Base-by-base conservation (phyloP, 2,113 vertebrate species). In the Enhydra lutris region DNA sequence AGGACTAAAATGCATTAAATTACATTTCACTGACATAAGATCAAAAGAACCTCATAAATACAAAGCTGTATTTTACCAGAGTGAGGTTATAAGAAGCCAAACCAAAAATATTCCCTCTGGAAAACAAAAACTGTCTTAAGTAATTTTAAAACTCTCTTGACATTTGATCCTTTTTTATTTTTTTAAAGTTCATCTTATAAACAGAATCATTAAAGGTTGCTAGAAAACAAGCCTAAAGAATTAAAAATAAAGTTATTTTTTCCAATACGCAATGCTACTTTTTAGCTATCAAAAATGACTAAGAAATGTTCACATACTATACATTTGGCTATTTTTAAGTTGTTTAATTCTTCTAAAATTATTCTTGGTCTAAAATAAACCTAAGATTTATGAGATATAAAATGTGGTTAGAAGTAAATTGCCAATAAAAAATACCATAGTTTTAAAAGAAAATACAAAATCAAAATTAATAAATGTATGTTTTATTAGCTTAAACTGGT, bases 101-200 rank as follows among this genome's bases (percentile, higher is more conserved):
- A 79, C 26, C 0, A 17, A 96, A 95, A 90, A 63, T 73, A 97
- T 42, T 93, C 94, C 69, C 80, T 73, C 17, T 92, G 79, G 94
- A 97, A 96, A 95, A 94, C 79, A 95, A 88, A 92, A 92, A 85
- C 59, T 74, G 23, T 91, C 87, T 94, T 57, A 96, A 89, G 34
- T 93, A 90, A 98, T 90, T 94, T 93, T 78, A 95, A 97, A 98
- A 96, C 69, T 94, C 92, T 97, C 94, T 93, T 96, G 79, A 97
- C 50, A 95, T 89, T 91, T 92, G 76, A 97, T 67, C 34, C 63
- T 83, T 88, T 95, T 78, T 31, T 42, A 80, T 71, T 45, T 76
- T 76, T 47, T 47, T 10, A 69, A 93, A 80, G 31, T 81, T 94
- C 74, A 96, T 96, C 65, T 89, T 63, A 94, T 82, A 96, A 96